Conservation (phyloP, 2,113 vertebrate genomes). For the Asarcornis scutulata region DNA sequence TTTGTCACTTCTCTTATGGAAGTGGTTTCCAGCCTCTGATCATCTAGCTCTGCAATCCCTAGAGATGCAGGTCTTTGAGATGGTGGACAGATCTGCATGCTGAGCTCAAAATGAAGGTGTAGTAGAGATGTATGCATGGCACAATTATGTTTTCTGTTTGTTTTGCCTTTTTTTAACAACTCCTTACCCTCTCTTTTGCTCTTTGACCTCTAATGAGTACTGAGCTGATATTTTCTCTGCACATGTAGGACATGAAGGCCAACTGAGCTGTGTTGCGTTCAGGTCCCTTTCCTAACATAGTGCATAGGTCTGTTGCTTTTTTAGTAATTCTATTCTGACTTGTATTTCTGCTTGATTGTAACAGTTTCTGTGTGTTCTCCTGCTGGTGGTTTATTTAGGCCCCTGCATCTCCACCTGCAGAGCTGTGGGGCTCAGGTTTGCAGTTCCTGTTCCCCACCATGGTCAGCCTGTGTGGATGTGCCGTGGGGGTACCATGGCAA, state of each 20-base stretch:
- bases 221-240: neutral
- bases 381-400: neutral
- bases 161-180: neutral
- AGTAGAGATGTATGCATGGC: neutral
- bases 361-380: neutral
- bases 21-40: neutral
- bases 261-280: neutral
- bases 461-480: neutral
- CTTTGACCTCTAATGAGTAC: neutral
- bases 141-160: neutral
- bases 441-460: fast-evolving
- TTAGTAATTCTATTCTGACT: neutral
- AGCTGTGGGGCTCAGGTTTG: neutral
- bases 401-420: neutral
- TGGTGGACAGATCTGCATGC: neutral
- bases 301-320: neutral
- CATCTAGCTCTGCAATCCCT: neutral
- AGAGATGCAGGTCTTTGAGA: neutral
- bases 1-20: neutral
- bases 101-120: neutral
- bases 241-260: neutral
- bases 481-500: neutral
- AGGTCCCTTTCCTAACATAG: neutral
- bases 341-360: neutral
- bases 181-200: neutral